A percentile compares a stretch with the other conserved stretches of the same genome.
Evolutionary conservation across 2,888 invertebrate genomes (phyloP).

Genomic region (Hyalella azteca): DNA sequence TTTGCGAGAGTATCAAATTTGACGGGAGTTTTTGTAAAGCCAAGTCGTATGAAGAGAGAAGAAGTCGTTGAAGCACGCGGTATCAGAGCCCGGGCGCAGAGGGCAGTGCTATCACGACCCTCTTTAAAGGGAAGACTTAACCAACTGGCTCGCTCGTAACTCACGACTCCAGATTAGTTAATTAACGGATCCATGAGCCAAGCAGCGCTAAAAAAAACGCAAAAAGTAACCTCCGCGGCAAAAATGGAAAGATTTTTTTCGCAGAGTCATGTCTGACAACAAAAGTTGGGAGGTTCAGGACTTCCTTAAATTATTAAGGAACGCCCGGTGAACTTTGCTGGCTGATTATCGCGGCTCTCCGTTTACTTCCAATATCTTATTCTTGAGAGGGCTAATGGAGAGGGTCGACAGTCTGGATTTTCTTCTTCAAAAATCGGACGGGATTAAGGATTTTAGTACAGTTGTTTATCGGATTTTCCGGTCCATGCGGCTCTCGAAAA

Average conservation of each 20-base stretch:
- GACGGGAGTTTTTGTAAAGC: slow-evolving; percentile 9
- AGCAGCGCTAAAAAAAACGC: slow-evolving; percentile 29
- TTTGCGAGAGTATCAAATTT: background rate
- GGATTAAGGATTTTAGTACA: slow-evolving; percentile 7
- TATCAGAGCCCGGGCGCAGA: background rate
- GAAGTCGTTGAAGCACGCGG: slow-evolving; percentile 19
- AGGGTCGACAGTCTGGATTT: slow-evolving; percentile 8
- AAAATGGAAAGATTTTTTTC: slow-evolving; percentile 27
- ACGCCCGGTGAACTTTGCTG: background rate
- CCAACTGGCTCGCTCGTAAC: slow-evolving; percentile 32
- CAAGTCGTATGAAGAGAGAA: background rate
- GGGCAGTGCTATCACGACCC: slow-evolving; percentile 24
- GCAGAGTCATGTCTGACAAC: slow-evolving; percentile 35
- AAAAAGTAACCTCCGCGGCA: slow-evolving; percentile 11
- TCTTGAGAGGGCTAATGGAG: slow-evolving; percentile 20
- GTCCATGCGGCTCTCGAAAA: too few species aligned
- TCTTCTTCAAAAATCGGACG: background rate
- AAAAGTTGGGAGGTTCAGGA: slow-evolving; percentile 30
- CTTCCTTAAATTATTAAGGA: slow-evolving; percentile 27
- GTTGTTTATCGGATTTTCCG: slow-evolving; percentile 3
- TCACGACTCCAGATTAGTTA: slow-evolving; percentile 31
- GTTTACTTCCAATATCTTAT: slow-evolving; percentile 36
- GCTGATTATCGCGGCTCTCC: slow-evolving; percentile 14
- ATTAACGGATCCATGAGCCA: slow-evolving; percentile 33
- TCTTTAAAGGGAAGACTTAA: slow-evolving; percentile 31